These are phyloP conservation scores for Chrysemys picta DNA, from an alignment of 2,113 vertebrate genomes.

Conservation along the genomic window DNA sequence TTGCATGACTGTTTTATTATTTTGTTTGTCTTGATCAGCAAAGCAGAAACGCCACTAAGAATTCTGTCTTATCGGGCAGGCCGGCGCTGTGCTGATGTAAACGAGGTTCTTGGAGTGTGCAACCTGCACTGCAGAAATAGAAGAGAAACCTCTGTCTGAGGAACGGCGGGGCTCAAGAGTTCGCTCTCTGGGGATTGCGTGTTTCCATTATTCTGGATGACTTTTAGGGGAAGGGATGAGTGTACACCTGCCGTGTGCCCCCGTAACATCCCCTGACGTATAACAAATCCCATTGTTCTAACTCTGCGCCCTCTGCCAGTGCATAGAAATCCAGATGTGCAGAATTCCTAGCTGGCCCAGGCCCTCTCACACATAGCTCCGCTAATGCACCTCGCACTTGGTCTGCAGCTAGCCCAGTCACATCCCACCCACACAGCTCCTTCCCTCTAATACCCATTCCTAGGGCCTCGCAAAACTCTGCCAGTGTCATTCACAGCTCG, in stretches of 20 bases:
- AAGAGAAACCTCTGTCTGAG: slow-evolving; percentile 66
- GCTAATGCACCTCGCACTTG: background rate
- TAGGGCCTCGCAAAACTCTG: background rate
- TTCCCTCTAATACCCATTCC: accelerated
- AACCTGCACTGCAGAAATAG: slow-evolving; percentile 67
- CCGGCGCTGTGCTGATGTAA: slow-evolving; percentile 36
- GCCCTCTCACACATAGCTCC: background rate
- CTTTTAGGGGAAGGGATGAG: background rate
- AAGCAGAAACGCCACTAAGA: slow-evolving; percentile 40
- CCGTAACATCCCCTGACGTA: background rate
- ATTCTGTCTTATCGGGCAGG: slow-evolving; percentile 6
- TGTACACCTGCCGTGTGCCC: background rate
- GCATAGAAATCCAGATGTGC: background rate
- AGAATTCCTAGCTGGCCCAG: background rate
- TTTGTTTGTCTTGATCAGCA: slow-evolving; percentile 45
- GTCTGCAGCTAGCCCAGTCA: background rate
- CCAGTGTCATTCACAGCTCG: background rate
- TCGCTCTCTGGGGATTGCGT: background rate
- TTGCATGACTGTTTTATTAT: slow-evolving; percentile 23
- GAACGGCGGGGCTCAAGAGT: background rate
- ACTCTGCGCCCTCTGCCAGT: background rate
- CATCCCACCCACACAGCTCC: background rate
- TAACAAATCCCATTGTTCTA: background rate
- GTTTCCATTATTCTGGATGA: background rate
- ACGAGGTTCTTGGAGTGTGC: slow-evolving; percentile 23